Base-by-base conservation (phyloP, 2,113 vertebrate species). In the Pristiophorus japonicus region DNA sequence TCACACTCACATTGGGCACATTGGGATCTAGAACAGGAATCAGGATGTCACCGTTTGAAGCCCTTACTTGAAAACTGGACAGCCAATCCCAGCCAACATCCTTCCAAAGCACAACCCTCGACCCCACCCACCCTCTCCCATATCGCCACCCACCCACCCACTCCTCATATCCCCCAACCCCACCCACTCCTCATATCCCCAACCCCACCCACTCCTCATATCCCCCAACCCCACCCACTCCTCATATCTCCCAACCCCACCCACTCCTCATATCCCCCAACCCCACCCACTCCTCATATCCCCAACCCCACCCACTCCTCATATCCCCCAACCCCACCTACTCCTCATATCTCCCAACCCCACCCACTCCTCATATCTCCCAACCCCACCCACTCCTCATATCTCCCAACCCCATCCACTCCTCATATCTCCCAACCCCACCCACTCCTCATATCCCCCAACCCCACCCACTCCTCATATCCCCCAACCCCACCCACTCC, bases 1-100 rank as follows among this genome's bases (percentile, higher is more conserved):
- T 98, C 66, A 98, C 98, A 0, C 95, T 96, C 95, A 98, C 98
- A 0, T 98, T 98, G n/a, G 98, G 98, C 87, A 96, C 96, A 81
- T 97, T 96, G 62, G 98, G 98, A n/a, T 98, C 98, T 98, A 97
- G 27, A 96, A 95, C 92, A 75, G 10, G 67, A 27, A 51, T 51
- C 67, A 78, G 95, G 95, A 96, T 93, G 4, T 24, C 1, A 78
- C 24, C 27, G 34, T 22, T 30, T 67, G 78, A 95, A 45, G 34
- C 95, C 95, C 45, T 65, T 95, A 94, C 95, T 70, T 12, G 95
- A 66, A 95, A 96, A 78, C 0, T 18, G 0, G 11, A 38, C 96
- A 75, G 95, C 75, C 34, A 16, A 0, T 62, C 27, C 84, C 0
- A 1, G 66, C 38, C 62, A 81, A 42, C 16, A 38, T 16, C n/a